phyloP scores from a whole-genome alignment of 2,888 invertebrate species.

The Scelioninae gen. 1 region DNA sequence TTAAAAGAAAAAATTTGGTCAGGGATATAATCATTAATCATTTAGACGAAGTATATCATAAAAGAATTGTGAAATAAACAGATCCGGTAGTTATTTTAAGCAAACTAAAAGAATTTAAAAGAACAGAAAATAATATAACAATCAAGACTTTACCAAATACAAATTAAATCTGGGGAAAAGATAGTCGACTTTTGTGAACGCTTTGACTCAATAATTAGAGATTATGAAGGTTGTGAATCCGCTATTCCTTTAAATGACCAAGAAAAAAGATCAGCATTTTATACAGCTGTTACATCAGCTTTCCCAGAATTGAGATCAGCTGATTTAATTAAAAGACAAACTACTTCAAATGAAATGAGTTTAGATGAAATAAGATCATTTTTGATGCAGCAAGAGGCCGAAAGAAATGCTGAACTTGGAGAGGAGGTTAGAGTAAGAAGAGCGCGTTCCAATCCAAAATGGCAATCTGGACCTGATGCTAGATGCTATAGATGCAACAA shows the following conservation, averaged over 20 bases:
- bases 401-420: not conserved
- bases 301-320: not conserved
- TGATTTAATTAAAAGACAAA: not conserved
- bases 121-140: not conserved
- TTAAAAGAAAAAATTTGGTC: slow-evolving; percentile 57
- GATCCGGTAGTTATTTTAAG: too few species aligned
- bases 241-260: not conserved
- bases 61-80: slow-evolving; percentile 44
- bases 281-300: not conserved
- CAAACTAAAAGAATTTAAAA: not conserved
- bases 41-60: slow-evolving; percentile 59
- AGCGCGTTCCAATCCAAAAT: not conserved
- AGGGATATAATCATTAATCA: slow-evolving; percentile 58
- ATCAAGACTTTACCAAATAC: not conserved
- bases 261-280: slow-evolving; percentile 11
- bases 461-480: not conserved
- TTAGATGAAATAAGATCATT: slow-evolving; percentile 1
- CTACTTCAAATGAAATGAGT: not conserved
- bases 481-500: slow-evolving; percentile 2
- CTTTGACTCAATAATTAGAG: slow-evolving; percentile 5
- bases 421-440: not conserved
- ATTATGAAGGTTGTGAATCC: not conserved
- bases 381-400: not conserved
- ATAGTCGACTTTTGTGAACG: slow-evolving; percentile 13
- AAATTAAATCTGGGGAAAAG: not conserved